Percentiles rank a stretch among this genome's conserved stretches.
phyloP scores from a whole-genome alignment of 30 jellyfish, hydroid and myxozoan species.

The Pseudorhiza aurosa region DNA sequence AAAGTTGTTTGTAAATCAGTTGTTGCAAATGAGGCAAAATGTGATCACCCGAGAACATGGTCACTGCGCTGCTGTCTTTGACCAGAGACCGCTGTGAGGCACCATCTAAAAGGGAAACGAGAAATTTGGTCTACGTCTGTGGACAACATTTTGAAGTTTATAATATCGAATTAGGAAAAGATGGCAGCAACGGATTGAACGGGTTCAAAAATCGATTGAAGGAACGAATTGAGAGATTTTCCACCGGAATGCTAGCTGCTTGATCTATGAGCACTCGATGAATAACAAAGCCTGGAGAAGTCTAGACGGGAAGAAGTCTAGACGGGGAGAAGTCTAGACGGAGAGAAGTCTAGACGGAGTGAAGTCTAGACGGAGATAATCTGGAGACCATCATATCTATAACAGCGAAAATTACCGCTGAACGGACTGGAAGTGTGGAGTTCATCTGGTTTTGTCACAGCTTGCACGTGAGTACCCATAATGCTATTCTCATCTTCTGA shows the following conservation, averaged over 20 bases:
- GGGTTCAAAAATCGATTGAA: too few relatives aligned
- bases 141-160: background rate
- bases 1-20: slow-evolving; percentile 43
- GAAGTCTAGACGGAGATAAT: too few relatives aligned
- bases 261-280: too few relatives aligned
- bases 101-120: background rate
- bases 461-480: background rate
- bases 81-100: background rate
- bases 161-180: too few relatives aligned
- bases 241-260: too few relatives aligned
- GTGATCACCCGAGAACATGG: slow-evolving; percentile 9
- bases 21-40: slow-evolving; percentile 51
- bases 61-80: background rate
- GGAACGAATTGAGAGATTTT: too few relatives aligned
- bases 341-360: too few relatives aligned
- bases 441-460: background rate
- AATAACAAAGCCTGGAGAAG: too few relatives aligned
- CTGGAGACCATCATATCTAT: too few relatives aligned
- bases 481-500: slow-evolving; percentile 1
- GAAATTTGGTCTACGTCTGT: background rate
- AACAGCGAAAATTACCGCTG: background rate
- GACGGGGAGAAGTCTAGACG: too few relatives aligned
- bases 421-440: background rate
- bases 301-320: too few relatives aligned
- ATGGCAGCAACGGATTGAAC: too few relatives aligned